Percentiles rank a stretch among this genome's conserved stretches.
Evolutionary conservation across 2,797 vertebrate species (phyloP).

Genomic region (Cuniculus paca): DNA sequence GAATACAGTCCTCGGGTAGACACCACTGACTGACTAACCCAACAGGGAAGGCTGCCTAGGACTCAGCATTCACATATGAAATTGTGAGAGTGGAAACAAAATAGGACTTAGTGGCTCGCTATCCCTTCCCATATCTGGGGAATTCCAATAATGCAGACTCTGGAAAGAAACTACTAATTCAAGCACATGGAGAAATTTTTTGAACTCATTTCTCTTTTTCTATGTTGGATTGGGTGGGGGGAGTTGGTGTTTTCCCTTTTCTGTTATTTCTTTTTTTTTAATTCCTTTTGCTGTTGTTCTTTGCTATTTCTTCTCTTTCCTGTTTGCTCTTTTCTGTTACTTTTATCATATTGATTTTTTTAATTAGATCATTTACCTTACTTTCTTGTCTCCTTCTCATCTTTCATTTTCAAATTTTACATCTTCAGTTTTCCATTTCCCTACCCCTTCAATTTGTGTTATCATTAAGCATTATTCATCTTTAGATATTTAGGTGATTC

Average conservation of each 20-base stretch:
- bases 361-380: neutral
- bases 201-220: neutral
- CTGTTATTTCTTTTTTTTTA: neutral
- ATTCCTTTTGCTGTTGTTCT: neutral
- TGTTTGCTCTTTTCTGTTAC: neutral
- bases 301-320: neutral
- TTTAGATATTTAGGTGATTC: neutral
- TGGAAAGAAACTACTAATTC: neutral
- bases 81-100: neutral
- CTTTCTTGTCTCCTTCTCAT: neutral
- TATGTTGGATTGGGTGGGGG: neutral
- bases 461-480: neutral
- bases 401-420: neutral
- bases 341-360: neutral
- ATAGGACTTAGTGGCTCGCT: neutral
- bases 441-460: neutral
- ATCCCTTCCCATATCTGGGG: neutral
- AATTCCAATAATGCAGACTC: neutral
- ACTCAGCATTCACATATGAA: neutral
- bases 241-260: neutral
- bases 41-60: neutral
- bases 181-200: neutral
- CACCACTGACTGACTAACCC: neutral
- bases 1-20: neutral
- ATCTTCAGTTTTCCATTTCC: neutral